Base-by-base conservation (phyloP, 2,113 vertebrate genomes). In the Larimichthys polyactis region DNA sequence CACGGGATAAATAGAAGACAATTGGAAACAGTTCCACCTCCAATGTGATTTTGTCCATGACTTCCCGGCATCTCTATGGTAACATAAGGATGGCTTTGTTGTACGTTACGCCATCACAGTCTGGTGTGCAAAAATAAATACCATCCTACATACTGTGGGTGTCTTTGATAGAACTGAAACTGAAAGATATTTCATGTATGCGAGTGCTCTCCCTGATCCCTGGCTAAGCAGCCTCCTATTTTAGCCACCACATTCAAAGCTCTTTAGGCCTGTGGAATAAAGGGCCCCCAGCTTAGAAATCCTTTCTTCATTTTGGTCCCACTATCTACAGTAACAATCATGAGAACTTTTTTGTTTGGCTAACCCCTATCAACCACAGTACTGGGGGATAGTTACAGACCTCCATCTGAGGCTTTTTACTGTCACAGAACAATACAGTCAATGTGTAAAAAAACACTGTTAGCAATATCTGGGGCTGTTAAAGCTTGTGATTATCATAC, bases 11-110 rank as follows among this genome's bases (percentile, higher is more conserved):
- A 90, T 81, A 44, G 86, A 66, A 77, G 89, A 93, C 91, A 90
- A 90, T 90, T 87, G 83, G 89, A 78, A 89, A 88, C 75, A 90
- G 75, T 90, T 90, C 90, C 90, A 85, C 86, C 79, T 91, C 77
- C 82, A 80, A 72, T 36, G 59, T 71, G 85, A 91, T 88, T 84
- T 77, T 81, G 86, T 73, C 72, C 71, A 43, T 54, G 49, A 85
- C 86, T 82, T 85, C 82, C 68, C 66, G 7, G 64, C 80, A 79
- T 90, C 55, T 46, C 89, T 78, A 90, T 85, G 77, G 87, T 36
- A 77, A 90, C 82, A 76, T 71, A 66, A 79, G 29, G 74, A 83
- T 48, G 72, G 52, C 79, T 83, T 85, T 86, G 86, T 82, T 82
- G 71, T 87, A 62, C 7, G 68, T 84, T 76, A 79, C 78, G 36